A percentile compares a stretch with the other conserved stretches of the same genome.
Evolutionary conservation across 2,113 vertebrate genomes (phyloP).

Genomic region (Odocoileus hemionus): DNA sequence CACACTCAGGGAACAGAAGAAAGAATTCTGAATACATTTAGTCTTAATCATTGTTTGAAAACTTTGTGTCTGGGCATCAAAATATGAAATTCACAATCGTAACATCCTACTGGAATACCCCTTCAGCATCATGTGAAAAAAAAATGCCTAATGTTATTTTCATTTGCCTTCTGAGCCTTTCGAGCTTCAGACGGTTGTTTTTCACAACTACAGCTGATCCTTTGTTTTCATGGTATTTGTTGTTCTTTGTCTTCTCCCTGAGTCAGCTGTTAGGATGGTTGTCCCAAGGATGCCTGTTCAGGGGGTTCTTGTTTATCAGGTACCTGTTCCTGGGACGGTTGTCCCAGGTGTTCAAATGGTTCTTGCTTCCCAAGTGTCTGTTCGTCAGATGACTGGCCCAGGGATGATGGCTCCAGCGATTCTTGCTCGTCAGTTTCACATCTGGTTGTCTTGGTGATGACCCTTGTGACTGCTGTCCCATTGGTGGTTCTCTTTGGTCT

Average conservation of each 20-base stretch:
- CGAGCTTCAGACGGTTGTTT: not conserved
- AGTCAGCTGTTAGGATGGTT: not conserved
- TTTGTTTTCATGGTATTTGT: not conserved
- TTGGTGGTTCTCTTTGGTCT: not conserved
- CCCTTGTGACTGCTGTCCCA: not conserved
- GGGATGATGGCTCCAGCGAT: not conserved
- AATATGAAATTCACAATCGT: not conserved
- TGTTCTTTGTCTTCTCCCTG: not conserved
- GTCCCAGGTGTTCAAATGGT: fast-evolving
- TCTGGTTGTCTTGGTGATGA: not conserved
- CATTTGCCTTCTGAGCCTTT: not conserved
- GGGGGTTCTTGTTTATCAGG: fast-evolving
- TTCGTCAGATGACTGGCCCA: not conserved
- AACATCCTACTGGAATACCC: not conserved
- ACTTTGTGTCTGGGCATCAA: not conserved
- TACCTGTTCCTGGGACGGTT: not conserved
- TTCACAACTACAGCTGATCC: not conserved
- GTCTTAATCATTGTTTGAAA: not conserved
- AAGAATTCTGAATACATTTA: not conserved
- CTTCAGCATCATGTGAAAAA: not conserved
- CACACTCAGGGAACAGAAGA: not conserved
- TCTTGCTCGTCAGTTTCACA: not conserved
- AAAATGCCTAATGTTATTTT: not conserved
- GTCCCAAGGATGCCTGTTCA: not conserved
- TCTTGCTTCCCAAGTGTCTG: not conserved